Conservation (phyloP, 2,888 invertebrate genomes). For the Petrophora chlorosata region DNA sequence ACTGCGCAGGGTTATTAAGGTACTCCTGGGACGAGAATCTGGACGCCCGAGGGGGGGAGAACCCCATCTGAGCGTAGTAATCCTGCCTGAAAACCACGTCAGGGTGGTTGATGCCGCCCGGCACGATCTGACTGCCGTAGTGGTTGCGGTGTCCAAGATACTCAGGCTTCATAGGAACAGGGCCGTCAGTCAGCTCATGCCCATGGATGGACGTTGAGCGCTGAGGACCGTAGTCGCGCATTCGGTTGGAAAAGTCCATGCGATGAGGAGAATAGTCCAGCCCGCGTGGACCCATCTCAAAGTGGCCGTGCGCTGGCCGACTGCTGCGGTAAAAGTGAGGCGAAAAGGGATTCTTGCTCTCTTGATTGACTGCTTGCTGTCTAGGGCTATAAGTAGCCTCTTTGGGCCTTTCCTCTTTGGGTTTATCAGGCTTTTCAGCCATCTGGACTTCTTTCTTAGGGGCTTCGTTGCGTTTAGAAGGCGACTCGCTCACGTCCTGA, state of each 20-base stretch:
- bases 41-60: slow-evolving; percentile 70
- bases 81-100: slow-evolving; percentile 78
- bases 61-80: slow-evolving; percentile 69
- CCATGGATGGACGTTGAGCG: slow-evolving; percentile 78
- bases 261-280: slow-evolving; percentile 78
- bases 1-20: slow-evolving; percentile 71
- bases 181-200: slow-evolving; percentile 74
- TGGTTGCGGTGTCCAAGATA: slow-evolving; percentile 69
- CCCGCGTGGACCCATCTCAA: slow-evolving; percentile 79
- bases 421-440: slow-evolving; percentile 47
- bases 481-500: slow-evolving; percentile 65
- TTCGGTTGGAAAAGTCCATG: slow-evolving; percentile 67
- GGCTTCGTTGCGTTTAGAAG: slow-evolving; percentile 49
- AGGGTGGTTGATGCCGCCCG: slow-evolving; percentile 69
- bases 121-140: slow-evolving; percentile 70
- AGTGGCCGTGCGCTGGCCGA: slow-evolving; percentile 68
- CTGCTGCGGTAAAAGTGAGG: slow-evolving; percentile 68
- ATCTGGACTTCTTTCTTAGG: slow-evolving; percentile 64
- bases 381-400: slow-evolving; percentile 51
- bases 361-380: slow-evolving; percentile 39
- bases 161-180: slow-evolving; percentile 61
- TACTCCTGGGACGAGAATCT: slow-evolving; percentile 81
- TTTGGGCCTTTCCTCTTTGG: slow-evolving; percentile 55
- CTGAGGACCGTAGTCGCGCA: slow-evolving; percentile 74
- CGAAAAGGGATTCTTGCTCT: slow-evolving; percentile 74